Evolutionary conservation across 2,113 vertebrate genomes (phyloP).

Genomic region (Eublepharis macularius): DNA sequence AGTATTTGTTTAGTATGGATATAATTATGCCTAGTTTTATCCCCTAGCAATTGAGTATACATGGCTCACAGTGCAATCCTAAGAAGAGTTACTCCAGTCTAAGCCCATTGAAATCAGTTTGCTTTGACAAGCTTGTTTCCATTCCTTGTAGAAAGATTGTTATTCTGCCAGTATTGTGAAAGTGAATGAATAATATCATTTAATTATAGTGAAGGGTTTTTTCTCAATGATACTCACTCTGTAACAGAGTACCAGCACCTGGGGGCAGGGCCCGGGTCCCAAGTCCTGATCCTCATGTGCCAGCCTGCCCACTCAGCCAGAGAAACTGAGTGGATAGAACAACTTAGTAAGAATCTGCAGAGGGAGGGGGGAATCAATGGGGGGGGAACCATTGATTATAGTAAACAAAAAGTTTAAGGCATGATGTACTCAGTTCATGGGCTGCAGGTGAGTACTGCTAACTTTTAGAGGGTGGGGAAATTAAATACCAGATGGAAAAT

Average conservation of each 20-base stretch:
- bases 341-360: no score
- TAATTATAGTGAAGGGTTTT: constrained; percentile 40
- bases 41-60: not conserved
- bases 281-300: no score
- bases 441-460: constrained; percentile 1
- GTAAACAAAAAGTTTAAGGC: constrained; percentile 47
- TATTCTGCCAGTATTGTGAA: constrained; percentile 49
- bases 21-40: constrained; percentile 13
- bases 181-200: constrained; percentile 56
- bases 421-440: constrained; percentile 26
- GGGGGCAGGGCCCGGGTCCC: no score
- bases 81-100: no score
- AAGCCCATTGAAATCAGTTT: no score
- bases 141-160: constrained; percentile 46
- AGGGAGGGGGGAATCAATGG: no score
- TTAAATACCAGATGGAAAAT: constrained; percentile 26
- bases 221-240: no score
- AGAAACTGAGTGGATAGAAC: no score
- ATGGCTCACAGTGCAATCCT: no score
- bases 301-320: no score
- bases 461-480: no score
- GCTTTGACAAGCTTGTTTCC: constrained; percentile 63
- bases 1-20: constrained; percentile 10
- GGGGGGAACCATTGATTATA: not conserved
- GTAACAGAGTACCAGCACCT: no score